A percentile compares a stretch with the other conserved stretches of the same genome.
These are phyloP conservation scores for Bombus cullumanus DNA, from an alignment of 1,140 invertebrate genomes.

Conservation along the genomic window DNA sequence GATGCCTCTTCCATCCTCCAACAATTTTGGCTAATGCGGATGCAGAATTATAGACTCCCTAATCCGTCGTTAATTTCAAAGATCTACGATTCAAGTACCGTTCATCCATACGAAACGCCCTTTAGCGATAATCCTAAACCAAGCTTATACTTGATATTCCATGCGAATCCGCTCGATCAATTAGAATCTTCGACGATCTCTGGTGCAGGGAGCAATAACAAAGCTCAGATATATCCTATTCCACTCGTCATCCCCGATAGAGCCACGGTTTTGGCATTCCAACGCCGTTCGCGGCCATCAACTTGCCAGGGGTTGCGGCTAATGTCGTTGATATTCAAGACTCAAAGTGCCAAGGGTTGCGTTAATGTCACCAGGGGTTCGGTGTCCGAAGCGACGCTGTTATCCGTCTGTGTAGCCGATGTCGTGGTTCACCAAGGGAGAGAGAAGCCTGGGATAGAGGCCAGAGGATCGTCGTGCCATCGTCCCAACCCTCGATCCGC, in stretches of 20 bases:
- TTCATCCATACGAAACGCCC: background rate
- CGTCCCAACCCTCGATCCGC: slow-evolving; percentile 18
- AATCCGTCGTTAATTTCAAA: background rate
- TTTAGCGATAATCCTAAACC: background rate
- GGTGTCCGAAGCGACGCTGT: slow-evolving; percentile 49
- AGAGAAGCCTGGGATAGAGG: slow-evolving; percentile 8
- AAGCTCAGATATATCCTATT: slow-evolving; percentile 9
- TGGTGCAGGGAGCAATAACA: background rate
- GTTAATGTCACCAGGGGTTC: slow-evolving; percentile 69
- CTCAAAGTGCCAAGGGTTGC: slow-evolving; percentile 71
- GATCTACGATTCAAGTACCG: background rate
- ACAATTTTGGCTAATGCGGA: too few species aligned
- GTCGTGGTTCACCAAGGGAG: slow-evolving; percentile 49
- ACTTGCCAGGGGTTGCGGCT: slow-evolving; percentile 61
- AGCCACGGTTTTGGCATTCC: slow-evolving; percentile 62
- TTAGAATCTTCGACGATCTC: background rate
- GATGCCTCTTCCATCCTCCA: too few species aligned
- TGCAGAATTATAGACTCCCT: background rate
- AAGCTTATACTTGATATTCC: background rate
- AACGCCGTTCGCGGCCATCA: slow-evolving; percentile 47
- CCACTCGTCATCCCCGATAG: slow-evolving; percentile 5
- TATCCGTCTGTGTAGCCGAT: slow-evolving; percentile 41
- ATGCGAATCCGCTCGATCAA: background rate
- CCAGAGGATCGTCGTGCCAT: slow-evolving; percentile 26
- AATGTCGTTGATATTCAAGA: slow-evolving; percentile 75